A percentile compares a stretch with the other conserved stretches of the same genome.
Conservation (phyloP, 30 jellyfish, hydroid and myxozoan species). For the Rhopilema esculentum region DNA sequence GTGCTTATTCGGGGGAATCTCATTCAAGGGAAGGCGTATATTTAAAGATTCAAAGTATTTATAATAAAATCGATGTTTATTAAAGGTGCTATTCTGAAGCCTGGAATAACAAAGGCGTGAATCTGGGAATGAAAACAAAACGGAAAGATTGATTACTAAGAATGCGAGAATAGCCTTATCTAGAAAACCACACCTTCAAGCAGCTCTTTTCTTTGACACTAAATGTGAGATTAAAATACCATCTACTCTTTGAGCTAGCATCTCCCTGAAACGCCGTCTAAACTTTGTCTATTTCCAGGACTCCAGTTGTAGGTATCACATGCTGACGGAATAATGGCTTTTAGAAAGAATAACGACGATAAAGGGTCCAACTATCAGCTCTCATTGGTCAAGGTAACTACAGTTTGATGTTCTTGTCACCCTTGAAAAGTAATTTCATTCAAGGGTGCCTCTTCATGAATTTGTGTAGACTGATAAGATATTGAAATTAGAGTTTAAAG, state of each 20-base stretch:
- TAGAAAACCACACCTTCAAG: constrained; percentile 35
- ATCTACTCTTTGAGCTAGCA: constrained; percentile 8
- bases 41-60: too few relatives aligned
- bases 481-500: too few relatives aligned
- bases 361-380: constrained; percentile 34
- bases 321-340: not conserved
- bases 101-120: not conserved
- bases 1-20: too few relatives aligned
- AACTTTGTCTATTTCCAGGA: constrained; percentile 2
- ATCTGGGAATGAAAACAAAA: not conserved
- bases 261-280: not conserved
- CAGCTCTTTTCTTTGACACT: not conserved
- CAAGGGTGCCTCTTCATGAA: too few relatives aligned
- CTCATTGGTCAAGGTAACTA: constrained; percentile 21
- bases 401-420: not conserved
- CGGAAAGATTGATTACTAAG: not conserved
- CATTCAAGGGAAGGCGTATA: too few relatives aligned
- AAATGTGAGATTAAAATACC: constrained; percentile 25
- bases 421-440: not conserved
- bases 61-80: too few relatives aligned
- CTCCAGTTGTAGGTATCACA: not conserved
- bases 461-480: too few relatives aligned
- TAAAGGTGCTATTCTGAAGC: too few relatives aligned
- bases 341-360: not conserved
- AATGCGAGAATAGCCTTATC: not conserved